Evolutionary conservation across 1,140 invertebrate species (phyloP), one percentile per base, ranked within the genome.

Genomic region (Zaprionus taronus): DNA sequence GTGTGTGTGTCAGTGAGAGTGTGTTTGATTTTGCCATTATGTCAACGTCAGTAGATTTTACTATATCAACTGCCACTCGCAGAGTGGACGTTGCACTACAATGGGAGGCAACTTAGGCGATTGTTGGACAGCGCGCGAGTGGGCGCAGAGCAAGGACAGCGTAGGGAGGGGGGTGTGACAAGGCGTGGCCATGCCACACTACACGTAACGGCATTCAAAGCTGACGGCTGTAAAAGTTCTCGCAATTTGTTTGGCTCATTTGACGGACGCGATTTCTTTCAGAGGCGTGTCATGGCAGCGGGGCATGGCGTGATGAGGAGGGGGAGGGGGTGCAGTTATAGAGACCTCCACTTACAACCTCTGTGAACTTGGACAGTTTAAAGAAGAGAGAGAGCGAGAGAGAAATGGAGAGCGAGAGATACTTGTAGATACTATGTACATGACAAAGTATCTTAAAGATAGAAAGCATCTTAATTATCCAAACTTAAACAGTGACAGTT

Each of bases 181-280:
- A 17, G 58, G 51, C 31, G 68, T 56, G 68, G 60, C 64, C 66
- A 22, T 60, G 36, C 38, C 36, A 49, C 38, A 66, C 62, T 57
- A 76, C 79, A 70, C 72, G 69, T 87, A 83, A 83, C 80, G 83
- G 69, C 80, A 87, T 86, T 80, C 83, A 87, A 77, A 73, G 77
- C 70, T 73, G 58, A 41, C 63, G 58, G 53, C 76, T 47, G 57
- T 60, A 55, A 77, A 87, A 85, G 83, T 87, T 85, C 41, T 83
- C 73, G 83, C 75, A 77, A 85, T 85, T 85, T 83, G 77, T 74
- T 84, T 82, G 68, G 80, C 72, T 78, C 80, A 87, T 87, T 87
- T 77, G 77, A 77, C 77, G 72, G 69, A 68, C 70, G 72, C 80
- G 80, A 83, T 83, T 87, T 65, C 57, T 68, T 80, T 79, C 74